These are phyloP conservation scores for Pachypeltis micranthus DNA, from an alignment of 1,140 invertebrate species.

Conservation along the genomic window DNA sequence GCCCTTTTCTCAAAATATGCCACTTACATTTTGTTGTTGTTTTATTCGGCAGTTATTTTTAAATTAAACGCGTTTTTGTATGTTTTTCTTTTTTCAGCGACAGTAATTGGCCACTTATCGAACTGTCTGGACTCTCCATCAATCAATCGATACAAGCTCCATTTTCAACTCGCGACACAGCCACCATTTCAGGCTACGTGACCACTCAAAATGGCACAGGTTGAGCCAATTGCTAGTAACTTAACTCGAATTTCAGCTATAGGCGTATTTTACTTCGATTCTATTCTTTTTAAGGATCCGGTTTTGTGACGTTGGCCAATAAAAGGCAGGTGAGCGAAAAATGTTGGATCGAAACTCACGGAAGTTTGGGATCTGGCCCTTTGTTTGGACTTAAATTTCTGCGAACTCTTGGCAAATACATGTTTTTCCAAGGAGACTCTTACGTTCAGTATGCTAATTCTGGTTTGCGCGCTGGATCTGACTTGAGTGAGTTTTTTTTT, in stretches of 20 bases:
- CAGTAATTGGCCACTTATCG: conserved; percentile 54
- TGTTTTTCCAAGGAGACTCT: conserved; percentile 58
- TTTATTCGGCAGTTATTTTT: too few species aligned
- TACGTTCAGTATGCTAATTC: conserved; percentile 56
- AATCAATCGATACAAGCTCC: conserved; percentile 87
- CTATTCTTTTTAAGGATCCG: conserved; percentile 34
- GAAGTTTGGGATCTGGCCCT: conserved; percentile 63
- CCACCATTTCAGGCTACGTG: conserved; percentile 65
- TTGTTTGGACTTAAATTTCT: conserved; percentile 59
- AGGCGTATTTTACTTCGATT: too few species aligned
- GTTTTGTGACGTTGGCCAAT: conserved; percentile 59
- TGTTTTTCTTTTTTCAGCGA: conserved; percentile 27
- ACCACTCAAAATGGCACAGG: conserved; percentile 77
- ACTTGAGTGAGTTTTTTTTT: conserved; percentile 48
- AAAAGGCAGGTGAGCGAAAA: conserved; percentile 61
- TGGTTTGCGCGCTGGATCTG: conserved; percentile 56
- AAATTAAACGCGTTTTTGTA: too few species aligned
- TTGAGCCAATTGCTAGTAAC: too few species aligned
- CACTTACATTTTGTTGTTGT: too few species aligned
- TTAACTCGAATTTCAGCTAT: too few species aligned
- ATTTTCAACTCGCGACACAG: conserved; percentile 69
- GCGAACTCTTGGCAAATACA: conserved; percentile 50
- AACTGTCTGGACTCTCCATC: conserved; percentile 83
- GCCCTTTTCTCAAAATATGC: too few species aligned
- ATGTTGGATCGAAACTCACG: conserved; percentile 64